A percentile compares a stretch with the other conserved stretches of the same genome.
These are phyloP conservation scores for Erithacus rubecula DNA, from an alignment of 2,797 vertebrate genomes.

Conservation along the genomic window DNA sequence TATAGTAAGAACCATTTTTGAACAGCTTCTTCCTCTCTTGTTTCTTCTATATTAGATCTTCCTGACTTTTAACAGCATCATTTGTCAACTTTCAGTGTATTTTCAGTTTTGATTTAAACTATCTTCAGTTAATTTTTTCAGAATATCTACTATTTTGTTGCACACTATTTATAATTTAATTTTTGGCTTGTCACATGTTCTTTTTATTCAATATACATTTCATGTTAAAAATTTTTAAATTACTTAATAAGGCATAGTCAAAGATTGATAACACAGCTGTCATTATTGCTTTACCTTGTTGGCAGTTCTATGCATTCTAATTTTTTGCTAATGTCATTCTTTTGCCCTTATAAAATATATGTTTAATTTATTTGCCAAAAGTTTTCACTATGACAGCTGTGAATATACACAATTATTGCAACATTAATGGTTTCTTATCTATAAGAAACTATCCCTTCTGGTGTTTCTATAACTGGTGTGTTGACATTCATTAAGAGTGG, in stretches of 20 bases:
- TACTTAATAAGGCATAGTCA: background rate
- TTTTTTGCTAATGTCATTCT: background rate
- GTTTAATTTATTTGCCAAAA: background rate
- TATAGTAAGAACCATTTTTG: background rate
- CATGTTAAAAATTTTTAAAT: background rate
- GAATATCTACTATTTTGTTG: background rate
- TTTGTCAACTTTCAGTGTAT: background rate
- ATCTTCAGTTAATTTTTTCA: slow-evolving; percentile 10
- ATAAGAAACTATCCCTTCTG: background rate
- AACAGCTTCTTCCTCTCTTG: background rate
- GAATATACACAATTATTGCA: background rate
- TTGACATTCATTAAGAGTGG: background rate
- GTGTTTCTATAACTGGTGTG: background rate
- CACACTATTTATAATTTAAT: background rate
- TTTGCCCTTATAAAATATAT: background rate
- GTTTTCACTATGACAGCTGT: background rate
- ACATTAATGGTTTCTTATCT: background rate
- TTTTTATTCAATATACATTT: background rate
- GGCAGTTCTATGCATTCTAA: background rate
- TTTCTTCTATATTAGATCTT: slow-evolving; percentile 11
- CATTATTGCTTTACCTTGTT: background rate
- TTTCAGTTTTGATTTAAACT: slow-evolving; percentile 15
- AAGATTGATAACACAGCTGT: background rate
- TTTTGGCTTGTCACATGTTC: background rate
- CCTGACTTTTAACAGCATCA: background rate